Conservation (phyloP, 2,113 vertebrate species). For the Galbula dea region DNA sequence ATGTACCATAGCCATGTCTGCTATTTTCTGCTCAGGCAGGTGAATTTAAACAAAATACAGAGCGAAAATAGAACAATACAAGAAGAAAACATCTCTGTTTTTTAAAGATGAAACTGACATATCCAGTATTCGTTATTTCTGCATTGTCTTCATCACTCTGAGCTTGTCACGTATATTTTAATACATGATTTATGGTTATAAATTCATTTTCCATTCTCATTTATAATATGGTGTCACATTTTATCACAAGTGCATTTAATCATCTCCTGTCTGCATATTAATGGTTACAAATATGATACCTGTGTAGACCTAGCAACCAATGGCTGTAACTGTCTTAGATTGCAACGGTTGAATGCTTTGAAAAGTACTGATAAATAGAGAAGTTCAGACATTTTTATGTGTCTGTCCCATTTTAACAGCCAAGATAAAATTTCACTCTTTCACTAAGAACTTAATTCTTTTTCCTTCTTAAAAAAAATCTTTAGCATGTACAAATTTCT, state of each 20-base stretch:
- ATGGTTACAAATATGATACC: slow-evolving; percentile 86
- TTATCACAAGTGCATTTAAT: slow-evolving; percentile 87
- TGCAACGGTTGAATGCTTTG: slow-evolving; percentile 73
- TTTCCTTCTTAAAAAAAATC: neutral
- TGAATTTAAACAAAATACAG: slow-evolving; percentile 40
- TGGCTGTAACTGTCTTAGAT: slow-evolving; percentile 74
- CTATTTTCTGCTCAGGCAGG: neutral
- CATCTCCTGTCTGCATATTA: slow-evolving; percentile 89
- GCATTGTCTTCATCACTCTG: slow-evolving; percentile 71
- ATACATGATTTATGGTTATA: slow-evolving; percentile 91
- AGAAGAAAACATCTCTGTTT: neutral
- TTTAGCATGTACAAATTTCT: neutral
- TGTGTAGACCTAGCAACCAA: slow-evolving; percentile 75
- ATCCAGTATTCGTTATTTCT: slow-evolving; percentile 67
- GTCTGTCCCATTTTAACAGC: slow-evolving; percentile 37
- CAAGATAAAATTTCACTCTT: slow-evolving; percentile 1
- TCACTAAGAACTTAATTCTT: neutral
- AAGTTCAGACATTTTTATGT: slow-evolving; percentile 34
- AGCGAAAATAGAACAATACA: slow-evolving; percentile 33
- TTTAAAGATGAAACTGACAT: slow-evolving; percentile 22
- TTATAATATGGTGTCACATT: slow-evolving; percentile 90
- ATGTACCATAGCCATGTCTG: neutral
- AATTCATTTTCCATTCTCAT: slow-evolving; percentile 84
- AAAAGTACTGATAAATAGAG: slow-evolving; percentile 54
- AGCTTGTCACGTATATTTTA: slow-evolving; percentile 78